Percentiles rank a stretch among this genome's conserved stretches.
Conservation (phyloP, 92 coral and sea anemone genomes). For the Anthopleura xanthogrammica region DNA sequence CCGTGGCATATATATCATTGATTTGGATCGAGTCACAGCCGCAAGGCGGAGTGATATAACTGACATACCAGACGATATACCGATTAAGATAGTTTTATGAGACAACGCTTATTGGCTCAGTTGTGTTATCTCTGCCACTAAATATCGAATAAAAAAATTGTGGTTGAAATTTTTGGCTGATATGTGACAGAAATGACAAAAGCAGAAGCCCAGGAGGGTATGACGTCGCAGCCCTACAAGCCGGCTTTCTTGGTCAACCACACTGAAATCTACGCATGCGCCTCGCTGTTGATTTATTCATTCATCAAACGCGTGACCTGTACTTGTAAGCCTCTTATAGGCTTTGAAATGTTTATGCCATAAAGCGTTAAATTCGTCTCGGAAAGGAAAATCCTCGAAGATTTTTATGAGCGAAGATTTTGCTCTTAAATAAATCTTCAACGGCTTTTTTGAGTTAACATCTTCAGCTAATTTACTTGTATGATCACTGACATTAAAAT, state of each 20-base stretch:
- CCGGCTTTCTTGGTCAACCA: background rate
- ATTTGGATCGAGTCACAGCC: too few relatives aligned
- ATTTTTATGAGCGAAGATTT: background rate
- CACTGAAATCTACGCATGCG: background rate
- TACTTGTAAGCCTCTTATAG: conserved; percentile 2
- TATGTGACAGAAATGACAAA: background rate
- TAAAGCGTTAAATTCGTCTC: conserved; percentile 1
- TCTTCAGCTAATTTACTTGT: background rate
- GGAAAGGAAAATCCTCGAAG: background rate
- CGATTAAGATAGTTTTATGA: too few relatives aligned
- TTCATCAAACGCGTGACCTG: background rate
- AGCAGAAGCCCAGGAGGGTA: background rate
- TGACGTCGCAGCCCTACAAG: background rate
- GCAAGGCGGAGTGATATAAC: too few relatives aligned
- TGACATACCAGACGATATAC: too few relatives aligned
- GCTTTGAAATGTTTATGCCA: conserved; percentile 2
- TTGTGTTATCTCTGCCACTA: too few relatives aligned
- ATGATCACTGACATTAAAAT: background rate
- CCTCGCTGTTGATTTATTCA: background rate
- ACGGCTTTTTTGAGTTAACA: background rate
- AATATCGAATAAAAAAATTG: too few relatives aligned
- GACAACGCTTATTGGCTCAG: too few relatives aligned
- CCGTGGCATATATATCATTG: too few relatives aligned
- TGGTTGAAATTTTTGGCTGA: background rate
- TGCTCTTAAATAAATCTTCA: background rate